These are phyloP conservation scores for Hirtodrosophila confusa DNA, from an alignment of 2,888 invertebrate genomes.

Conservation along the genomic window DNA sequence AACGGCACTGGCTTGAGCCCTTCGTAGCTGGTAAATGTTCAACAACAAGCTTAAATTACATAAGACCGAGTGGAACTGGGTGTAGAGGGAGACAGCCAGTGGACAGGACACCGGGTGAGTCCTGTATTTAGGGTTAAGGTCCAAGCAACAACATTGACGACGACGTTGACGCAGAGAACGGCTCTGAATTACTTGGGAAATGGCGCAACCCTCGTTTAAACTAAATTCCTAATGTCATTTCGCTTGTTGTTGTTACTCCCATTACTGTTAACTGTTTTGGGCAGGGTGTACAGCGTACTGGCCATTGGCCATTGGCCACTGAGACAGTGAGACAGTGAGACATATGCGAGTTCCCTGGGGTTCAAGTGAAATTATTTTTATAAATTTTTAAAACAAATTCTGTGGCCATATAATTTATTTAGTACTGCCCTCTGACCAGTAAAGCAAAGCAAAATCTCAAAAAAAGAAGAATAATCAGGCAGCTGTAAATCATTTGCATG, in stretches of 20 bases:
- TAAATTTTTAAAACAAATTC: slow-evolving; percentile 64
- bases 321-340: slow-evolving; percentile 14
- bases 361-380: slow-evolving; percentile 51
- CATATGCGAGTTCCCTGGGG: slow-evolving; percentile 56
- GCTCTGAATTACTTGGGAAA: slow-evolving; percentile 45
- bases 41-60: slow-evolving; percentile 71
- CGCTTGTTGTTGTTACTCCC: slow-evolving; percentile 33
- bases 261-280: slow-evolving; percentile 44
- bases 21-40: slow-evolving; percentile 55
- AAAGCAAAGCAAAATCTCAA: neutral
- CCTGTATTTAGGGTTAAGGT: slow-evolving; percentile 63
- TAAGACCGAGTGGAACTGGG: slow-evolving; percentile 16
- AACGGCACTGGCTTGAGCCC: slow-evolving; percentile 46
- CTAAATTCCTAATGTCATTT: slow-evolving; percentile 69
- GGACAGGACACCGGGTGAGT: slow-evolving; percentile 9
- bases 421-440: slow-evolving; percentile 12
- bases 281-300: slow-evolving; percentile 20
- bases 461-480: slow-evolving; percentile 22
- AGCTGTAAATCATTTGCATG: slow-evolving; percentile 69
- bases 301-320: neutral
- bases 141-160: slow-evolving; percentile 35
- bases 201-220: slow-evolving; percentile 72
- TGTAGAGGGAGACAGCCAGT: slow-evolving; percentile 10
- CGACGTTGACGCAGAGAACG: neutral
- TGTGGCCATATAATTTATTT: slow-evolving; percentile 58